Percentiles rank a stretch among this genome's conserved stretches.
These are phyloP conservation scores for Amiota mariae DNA, from an alignment of 2,888 invertebrate species.

Conservation along the genomic window DNA sequence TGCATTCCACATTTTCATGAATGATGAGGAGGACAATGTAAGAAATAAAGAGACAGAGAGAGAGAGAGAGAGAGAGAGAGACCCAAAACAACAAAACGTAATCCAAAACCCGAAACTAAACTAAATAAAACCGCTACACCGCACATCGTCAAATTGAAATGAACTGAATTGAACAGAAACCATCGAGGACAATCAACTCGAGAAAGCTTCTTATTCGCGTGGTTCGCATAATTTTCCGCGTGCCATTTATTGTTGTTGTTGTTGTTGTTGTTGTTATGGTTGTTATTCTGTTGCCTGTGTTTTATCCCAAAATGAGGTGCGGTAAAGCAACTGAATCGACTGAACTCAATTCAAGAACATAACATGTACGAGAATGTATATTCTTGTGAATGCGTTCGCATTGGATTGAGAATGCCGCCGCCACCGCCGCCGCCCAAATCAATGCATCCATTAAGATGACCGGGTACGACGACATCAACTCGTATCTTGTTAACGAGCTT, in stretches of 20 bases:
- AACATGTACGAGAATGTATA: no score
- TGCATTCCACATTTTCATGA: slow-evolving; percentile 54
- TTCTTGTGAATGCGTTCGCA: no score
- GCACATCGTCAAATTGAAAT: background rate
- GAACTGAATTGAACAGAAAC: slow-evolving; percentile 2
- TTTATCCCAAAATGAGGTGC: no score
- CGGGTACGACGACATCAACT: slow-evolving; percentile 16
- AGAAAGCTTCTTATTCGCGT: slow-evolving; percentile 37
- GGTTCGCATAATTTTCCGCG: slow-evolving; percentile 11
- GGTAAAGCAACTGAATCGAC: no score
- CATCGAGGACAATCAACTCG: slow-evolving; percentile 61
- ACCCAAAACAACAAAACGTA: slow-evolving; percentile 34
- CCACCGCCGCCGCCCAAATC: no score
- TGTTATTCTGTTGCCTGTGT: no score
- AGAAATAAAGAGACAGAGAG: slow-evolving; percentile 3
- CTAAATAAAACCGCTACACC: slow-evolving; percentile 40
- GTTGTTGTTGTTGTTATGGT: no score
- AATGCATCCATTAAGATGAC: background rate
- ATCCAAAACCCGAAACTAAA: slow-evolving; percentile 14
- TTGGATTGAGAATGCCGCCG: no score
- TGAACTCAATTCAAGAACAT: no score
- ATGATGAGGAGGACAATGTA: slow-evolving; percentile 4
- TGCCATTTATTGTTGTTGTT: background rate
- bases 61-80: slow-evolving; percentile 30
- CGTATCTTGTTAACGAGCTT: slow-evolving; percentile 68